A percentile compares a stretch with the other conserved stretches of the same genome.
Conservation (phyloP, 1,140 invertebrate genomes). For the Drosophila littoralis region DNA sequence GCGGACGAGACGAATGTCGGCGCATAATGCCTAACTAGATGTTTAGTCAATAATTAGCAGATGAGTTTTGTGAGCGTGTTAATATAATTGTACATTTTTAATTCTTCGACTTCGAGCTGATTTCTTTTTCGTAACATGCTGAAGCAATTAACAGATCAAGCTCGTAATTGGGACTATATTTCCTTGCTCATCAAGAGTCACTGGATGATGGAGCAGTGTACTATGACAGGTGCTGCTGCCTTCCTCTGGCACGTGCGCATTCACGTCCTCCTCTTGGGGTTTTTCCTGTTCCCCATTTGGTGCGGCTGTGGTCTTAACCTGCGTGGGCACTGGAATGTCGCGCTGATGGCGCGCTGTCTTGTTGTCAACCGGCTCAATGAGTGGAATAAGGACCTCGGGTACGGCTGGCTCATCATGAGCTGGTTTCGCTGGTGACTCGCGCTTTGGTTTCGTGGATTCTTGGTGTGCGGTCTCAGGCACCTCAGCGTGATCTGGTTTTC, state of each 20-base stretch:
- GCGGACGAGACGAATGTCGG: neutral
- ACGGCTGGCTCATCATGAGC: neutral
- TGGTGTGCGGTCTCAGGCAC: too few species aligned
- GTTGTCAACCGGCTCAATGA: neutral
- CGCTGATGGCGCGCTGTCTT: conserved; percentile 27
- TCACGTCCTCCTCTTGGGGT: conserved; percentile 6
- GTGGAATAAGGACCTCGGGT: too few species aligned
- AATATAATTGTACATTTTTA: conserved; percentile 32
- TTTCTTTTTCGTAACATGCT: conserved; percentile 34
- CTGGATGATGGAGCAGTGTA: conserved; percentile 48
- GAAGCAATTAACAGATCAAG: conserved; percentile 29
- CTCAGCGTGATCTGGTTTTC: too few species aligned
- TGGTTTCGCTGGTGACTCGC: too few species aligned
- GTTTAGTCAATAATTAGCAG: conserved; percentile 27
- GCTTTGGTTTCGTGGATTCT: too few species aligned
- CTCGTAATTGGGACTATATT: conserved; percentile 8
- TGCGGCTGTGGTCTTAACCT: conserved; percentile 33
- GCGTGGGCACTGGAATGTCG: conserved; percentile 69
- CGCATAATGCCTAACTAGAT: conserved; percentile 7
- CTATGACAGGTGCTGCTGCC: conserved; percentile 10
- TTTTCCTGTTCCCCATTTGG: conserved; percentile 29
- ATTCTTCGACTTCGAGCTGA: conserved; percentile 30
- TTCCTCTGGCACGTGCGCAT: neutral
- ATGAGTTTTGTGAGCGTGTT: conserved; percentile 19
- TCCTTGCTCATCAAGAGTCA: too few species aligned